A percentile compares a stretch with the other conserved stretches of the same genome.
Evolutionary conservation across 1,140 invertebrate species (phyloP).

Genomic region (Brachionus rotundiformis): DNA sequence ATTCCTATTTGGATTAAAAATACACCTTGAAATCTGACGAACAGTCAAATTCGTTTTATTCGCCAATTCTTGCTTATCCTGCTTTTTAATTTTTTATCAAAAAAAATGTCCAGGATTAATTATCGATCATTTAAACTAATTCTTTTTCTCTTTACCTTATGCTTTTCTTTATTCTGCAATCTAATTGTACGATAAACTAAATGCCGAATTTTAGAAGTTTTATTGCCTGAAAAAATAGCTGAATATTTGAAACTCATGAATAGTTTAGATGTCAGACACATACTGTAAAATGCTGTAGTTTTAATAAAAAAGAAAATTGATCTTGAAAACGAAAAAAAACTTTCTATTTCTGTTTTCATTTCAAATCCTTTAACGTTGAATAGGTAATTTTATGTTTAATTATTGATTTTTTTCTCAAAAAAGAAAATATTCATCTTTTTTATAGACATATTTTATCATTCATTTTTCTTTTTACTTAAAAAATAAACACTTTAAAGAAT

Average conservation of each 20-base stretch:
- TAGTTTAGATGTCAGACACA: not conserved
- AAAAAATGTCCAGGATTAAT: not conserved
- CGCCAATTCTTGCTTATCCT: not conserved
- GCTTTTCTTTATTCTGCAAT: too few relatives aligned
- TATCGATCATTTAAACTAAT: not conserved
- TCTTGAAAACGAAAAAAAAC: not conserved
- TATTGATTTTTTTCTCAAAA: too few relatives aligned
- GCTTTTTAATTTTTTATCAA: not conserved
- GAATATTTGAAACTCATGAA: not conserved
- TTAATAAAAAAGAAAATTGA: not conserved
- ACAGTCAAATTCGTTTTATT: not conserved
- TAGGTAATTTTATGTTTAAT: too few relatives aligned
- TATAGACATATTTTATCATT: too few relatives aligned
- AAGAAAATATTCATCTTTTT: too few relatives aligned
- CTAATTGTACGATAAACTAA: not conserved
- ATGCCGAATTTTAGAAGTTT: not conserved
- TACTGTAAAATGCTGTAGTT: not conserved
- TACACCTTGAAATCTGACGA: not conserved
- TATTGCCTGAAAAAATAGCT: not conserved
- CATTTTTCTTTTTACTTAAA: too few relatives aligned
- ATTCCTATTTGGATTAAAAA: not conserved
- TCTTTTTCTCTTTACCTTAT: not conserved
- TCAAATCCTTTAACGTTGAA: not conserved
- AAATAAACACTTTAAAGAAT: too few relatives aligned
- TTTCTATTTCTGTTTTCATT: not conserved